These are phyloP conservation scores for Habroteleia sp. DNA, from an alignment of 2,888 invertebrate genomes.

Conservation along the genomic window DNA sequence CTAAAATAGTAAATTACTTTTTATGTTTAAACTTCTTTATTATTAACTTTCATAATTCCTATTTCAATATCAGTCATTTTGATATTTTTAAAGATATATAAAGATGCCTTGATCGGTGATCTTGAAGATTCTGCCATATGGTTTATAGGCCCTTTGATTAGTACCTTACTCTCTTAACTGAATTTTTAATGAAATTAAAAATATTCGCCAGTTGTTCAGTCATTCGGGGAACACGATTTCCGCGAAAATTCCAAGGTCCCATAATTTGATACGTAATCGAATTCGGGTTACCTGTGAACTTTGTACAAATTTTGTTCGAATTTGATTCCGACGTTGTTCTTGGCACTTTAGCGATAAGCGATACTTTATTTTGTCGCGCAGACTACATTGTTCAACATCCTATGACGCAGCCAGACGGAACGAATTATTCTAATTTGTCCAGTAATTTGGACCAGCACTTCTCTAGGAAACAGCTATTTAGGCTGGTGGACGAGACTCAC, in stretches of 20 bases:
- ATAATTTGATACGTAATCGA: conserved; percentile 41
- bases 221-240: conserved; percentile 45
- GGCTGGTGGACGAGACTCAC: conserved; percentile 62
- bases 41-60: too few relatives aligned
- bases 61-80: background rate
- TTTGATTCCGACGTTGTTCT: conserved; percentile 2
- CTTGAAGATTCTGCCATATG: conserved; percentile 77
- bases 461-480: conserved; percentile 74
- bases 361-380: conserved; percentile 17
- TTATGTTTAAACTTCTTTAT: too few relatives aligned
- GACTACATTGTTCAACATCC: conserved; percentile 40
- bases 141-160: conserved; percentile 74
- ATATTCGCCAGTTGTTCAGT: conserved; percentile 51
- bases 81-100: conserved; percentile 37
- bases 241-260: conserved; percentile 31
- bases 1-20: too few relatives aligned
- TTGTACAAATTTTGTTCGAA: background rate
- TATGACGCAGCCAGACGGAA: conserved; percentile 72
- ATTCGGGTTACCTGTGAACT: background rate
- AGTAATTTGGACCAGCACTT: conserved; percentile 72
- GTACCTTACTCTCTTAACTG: conserved; percentile 65
- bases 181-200: conserved; percentile 75
- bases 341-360: background rate
- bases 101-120: conserved; percentile 72
- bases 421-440: conserved; percentile 77